Percentiles rank a stretch among this genome's conserved stretches.
phyloP scores from a whole-genome alignment of 2,113 vertebrate species.

The Percina caprodes region DNA sequence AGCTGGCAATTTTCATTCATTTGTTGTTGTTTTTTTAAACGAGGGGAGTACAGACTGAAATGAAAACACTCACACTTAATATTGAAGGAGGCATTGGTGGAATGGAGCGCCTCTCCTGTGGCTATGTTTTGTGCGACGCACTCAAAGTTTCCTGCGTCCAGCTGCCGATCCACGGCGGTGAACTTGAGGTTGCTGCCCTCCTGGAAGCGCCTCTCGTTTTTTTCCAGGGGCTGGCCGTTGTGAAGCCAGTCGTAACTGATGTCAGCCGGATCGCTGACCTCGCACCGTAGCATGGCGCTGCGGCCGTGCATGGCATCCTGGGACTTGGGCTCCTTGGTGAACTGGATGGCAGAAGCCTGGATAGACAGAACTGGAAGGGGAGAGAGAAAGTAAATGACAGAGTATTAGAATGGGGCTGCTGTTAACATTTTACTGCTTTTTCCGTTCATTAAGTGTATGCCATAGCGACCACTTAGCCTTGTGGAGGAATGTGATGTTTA shows the following conservation, averaged over 20 bases:
- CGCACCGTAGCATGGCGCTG: conserved; percentile 95
- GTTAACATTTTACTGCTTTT: conserved; percentile 75
- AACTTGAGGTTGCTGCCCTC: conserved; percentile 96
- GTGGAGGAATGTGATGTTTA: conserved; percentile 69
- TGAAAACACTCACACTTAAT: conserved; percentile 94
- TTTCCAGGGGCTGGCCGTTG: conserved; percentile 79
- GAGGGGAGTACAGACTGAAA: conserved; percentile 34
- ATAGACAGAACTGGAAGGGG: conserved; percentile 73
- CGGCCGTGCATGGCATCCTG: conserved; percentile 96
- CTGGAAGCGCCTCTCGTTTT: conserved; percentile 88
- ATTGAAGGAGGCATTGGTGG: conserved; percentile 93
- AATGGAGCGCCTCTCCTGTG: conserved; percentile 83
- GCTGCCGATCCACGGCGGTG: conserved; percentile 86
- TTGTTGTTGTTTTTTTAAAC: not conserved
- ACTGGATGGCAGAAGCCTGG: conserved; percentile 83
- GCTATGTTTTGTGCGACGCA: conserved; percentile 84
- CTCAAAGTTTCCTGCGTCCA: conserved; percentile 91
- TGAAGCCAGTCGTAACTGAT: conserved; percentile 89
- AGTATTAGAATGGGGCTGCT: conserved; percentile 57
- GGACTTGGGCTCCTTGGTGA: conserved; percentile 95
- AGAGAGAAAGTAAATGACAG: conserved; percentile 49
- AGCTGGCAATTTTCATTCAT: conserved; percentile 41
- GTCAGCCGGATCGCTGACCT: conserved; percentile 83
- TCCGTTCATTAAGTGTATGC: conserved; percentile 71
- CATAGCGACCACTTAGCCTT: conserved; percentile 54